phyloP scores from a whole-genome alignment of 1,140 invertebrate species.

The Choristoneura fumiferana region DNA sequence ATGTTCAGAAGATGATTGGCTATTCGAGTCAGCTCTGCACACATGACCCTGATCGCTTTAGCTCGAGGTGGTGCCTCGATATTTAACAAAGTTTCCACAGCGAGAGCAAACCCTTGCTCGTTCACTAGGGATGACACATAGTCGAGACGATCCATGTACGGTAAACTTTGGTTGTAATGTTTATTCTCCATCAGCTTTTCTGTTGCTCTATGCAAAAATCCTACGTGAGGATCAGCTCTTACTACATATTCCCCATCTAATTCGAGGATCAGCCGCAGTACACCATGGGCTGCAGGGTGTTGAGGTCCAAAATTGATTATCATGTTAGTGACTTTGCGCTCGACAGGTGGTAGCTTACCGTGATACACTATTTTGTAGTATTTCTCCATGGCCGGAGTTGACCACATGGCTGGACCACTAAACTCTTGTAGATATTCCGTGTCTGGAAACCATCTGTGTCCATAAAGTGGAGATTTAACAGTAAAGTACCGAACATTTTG shows the following conservation, averaged over 20 bases:
- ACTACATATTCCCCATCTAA: slow-evolving; percentile 95
- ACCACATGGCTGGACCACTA: slow-evolving; percentile 80
- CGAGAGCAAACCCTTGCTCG: slow-evolving; percentile 96
- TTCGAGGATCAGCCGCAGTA: slow-evolving; percentile 95
- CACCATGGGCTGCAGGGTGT: slow-evolving; percentile 99
- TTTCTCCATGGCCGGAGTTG: slow-evolving; percentile 51
- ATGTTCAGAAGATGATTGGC: slow-evolving; percentile 97
- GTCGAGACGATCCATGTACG: slow-evolving; percentile 98
- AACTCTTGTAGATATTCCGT: slow-evolving; percentile 80
- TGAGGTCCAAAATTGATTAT: slow-evolving; percentile 98
- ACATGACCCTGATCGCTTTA: slow-evolving; percentile 95
- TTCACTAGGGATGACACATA: slow-evolving; percentile 99
- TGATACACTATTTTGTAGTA: slow-evolving; percentile 56
- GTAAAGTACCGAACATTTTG: slow-evolving; percentile 30
- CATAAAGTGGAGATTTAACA: slow-evolving; percentile 32
- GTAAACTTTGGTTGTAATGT: slow-evolving; percentile 97
- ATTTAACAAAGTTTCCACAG: slow-evolving; percentile 97
- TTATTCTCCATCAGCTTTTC: slow-evolving; percentile 99
- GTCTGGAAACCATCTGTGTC: slow-evolving; percentile 63
- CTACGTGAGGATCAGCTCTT: slow-evolving; percentile 96
- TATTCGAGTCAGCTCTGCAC: slow-evolving; percentile 93
- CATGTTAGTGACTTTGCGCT: slow-evolving; percentile 89
- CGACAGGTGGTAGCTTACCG: slow-evolving; percentile 63
- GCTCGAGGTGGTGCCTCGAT: slow-evolving; percentile 96
- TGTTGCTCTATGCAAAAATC: slow-evolving; percentile 97